phyloP scores from a whole-genome alignment of 2,113 vertebrate species.

The Chrysemys picta region DNA sequence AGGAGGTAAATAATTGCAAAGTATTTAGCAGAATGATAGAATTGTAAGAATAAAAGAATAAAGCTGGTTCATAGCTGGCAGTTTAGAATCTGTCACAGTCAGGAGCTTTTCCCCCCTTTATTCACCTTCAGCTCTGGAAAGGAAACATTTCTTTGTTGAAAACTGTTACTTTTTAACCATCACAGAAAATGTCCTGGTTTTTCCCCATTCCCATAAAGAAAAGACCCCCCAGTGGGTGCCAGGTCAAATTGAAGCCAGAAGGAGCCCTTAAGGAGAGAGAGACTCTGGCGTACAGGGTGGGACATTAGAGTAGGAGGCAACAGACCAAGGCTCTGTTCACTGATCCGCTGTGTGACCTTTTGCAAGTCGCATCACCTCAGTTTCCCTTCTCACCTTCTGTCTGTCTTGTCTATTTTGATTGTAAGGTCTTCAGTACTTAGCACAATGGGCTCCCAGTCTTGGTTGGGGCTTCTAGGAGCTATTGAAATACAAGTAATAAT shows the following conservation, averaged over 20 bases:
- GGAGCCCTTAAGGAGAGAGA: neutral
- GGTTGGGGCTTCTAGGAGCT: neutral
- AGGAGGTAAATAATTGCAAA: neutral
- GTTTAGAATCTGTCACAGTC: neutral
- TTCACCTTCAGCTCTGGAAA: neutral
- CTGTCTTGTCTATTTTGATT: neutral
- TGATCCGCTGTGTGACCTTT: neutral
- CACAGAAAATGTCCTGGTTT: accelerated
- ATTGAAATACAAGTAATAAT: neutral
- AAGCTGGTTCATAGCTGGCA: neutral
- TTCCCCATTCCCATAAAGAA: accelerated
- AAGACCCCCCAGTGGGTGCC: accelerated
- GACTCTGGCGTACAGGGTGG: accelerated
- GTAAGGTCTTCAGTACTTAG: neutral
- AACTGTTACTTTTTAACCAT: neutral
- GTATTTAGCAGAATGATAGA: neutral
- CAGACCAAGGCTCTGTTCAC: neutral
- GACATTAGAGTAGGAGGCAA: neutral
- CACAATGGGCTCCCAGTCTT: neutral
- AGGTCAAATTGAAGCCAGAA: neutral
- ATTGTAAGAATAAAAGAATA: neutral
- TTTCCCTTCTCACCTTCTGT: neutral
- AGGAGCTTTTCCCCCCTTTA: neutral
- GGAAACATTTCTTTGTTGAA: neutral
- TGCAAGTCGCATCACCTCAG: neutral